Evolutionary conservation across 2,888 invertebrate genomes (phyloP).

Genomic region (Colostygia pectinataria): DNA sequence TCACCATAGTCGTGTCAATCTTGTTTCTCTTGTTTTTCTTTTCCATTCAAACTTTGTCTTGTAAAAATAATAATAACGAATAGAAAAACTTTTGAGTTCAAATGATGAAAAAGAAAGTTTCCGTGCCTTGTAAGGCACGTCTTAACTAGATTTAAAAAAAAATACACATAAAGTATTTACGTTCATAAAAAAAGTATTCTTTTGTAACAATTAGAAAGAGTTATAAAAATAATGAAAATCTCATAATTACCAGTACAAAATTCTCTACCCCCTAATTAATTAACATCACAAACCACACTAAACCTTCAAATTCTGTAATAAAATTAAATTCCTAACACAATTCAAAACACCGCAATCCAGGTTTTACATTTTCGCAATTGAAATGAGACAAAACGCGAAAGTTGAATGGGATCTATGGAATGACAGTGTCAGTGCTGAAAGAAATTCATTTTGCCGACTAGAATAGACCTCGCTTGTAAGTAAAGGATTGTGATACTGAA

Average conservation of each 20-base stretch:
- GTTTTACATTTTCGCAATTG: conserved; percentile 34
- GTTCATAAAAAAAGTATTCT: too few species aligned
- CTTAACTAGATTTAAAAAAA: too few species aligned
- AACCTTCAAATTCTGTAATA: conserved; percentile 7
- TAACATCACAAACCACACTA: conserved; percentile 4
- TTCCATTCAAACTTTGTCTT: too few species aligned
- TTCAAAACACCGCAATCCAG: conserved; percentile 26
- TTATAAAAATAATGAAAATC: background rate
- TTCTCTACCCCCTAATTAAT: conserved; percentile 2
- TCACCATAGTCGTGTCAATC: too few species aligned
- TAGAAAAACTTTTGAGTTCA: too few species aligned
- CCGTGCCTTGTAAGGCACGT: too few species aligned
- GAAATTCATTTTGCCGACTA: conserved; percentile 41
- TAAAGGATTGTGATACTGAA: conserved; percentile 26
- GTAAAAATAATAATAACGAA: too few species aligned
- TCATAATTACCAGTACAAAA: background rate
- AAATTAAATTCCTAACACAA: conserved; percentile 24
- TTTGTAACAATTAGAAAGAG: too few species aligned
- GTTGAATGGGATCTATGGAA: conserved; percentile 42
- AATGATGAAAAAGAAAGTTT: too few species aligned
- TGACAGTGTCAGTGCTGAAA: conserved; percentile 43
- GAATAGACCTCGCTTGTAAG: conserved; percentile 35
- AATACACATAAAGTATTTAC: too few species aligned
- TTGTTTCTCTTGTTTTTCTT: too few species aligned
- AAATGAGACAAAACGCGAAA: conserved; percentile 41